phyloP scores from a whole-genome alignment of 2,113 vertebrate species.

The Cichladusa arquata region DNA sequence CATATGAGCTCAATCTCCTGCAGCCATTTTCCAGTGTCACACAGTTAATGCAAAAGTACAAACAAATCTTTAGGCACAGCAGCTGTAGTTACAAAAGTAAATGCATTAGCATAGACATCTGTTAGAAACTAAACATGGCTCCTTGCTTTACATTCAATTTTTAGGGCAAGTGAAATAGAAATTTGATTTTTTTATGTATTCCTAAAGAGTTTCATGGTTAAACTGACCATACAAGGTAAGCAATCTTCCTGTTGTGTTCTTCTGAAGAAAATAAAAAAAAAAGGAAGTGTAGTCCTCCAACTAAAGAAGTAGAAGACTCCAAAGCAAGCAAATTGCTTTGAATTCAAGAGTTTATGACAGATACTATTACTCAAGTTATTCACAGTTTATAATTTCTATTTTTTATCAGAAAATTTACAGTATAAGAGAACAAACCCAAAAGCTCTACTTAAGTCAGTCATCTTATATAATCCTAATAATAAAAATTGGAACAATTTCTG shows the following conservation, averaged over 20 bases:
- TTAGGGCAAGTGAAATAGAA: neutral
- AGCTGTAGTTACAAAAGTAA: neutral
- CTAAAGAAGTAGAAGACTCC: neutral
- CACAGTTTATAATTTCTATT: neutral
- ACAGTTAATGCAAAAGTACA: neutral
- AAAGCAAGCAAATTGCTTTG: neutral
- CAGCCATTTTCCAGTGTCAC: neutral
- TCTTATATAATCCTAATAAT: neutral
- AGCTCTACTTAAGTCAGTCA: neutral
- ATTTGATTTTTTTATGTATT: neutral
- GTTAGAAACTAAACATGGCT: neutral
- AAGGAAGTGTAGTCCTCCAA: neutral
- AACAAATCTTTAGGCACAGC: neutral
- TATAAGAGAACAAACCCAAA: neutral
- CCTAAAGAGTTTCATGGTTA: neutral
- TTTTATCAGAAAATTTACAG: neutral
- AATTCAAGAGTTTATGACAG: no score
- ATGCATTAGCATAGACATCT: neutral
- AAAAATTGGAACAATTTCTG: neutral
- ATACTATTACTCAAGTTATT: neutral
- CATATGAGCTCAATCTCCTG: neutral
- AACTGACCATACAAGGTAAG: neutral
- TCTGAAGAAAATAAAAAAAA: neutral
- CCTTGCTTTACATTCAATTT: neutral
- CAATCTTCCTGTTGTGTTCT: neutral